phyloP scores from a whole-genome alignment of 2,797 vertebrate genomes.

The Ambastaia sidthimunki region DNA sequence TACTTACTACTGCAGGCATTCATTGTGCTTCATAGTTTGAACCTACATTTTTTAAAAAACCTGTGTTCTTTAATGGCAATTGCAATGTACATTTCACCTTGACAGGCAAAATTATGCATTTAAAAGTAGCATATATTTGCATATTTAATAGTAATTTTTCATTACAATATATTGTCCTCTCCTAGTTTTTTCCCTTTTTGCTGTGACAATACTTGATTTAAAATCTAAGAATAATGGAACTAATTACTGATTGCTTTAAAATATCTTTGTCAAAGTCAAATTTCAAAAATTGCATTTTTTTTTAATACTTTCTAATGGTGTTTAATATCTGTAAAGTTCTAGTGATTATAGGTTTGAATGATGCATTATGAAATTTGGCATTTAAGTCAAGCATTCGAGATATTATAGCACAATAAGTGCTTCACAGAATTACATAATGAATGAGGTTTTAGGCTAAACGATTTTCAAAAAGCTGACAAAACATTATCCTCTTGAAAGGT shows the following conservation, averaged over 20 bases:
- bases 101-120: conserved; percentile 23
- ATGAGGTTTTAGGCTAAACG: neutral
- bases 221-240: conserved; percentile 27
- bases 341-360: conserved; percentile 20
- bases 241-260: conserved; percentile 18
- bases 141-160: conserved; percentile 2
- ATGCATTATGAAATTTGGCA: conserved; percentile 8
- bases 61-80: neutral
- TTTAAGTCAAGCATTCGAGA: neutral
- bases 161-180: neutral
- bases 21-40: neutral
- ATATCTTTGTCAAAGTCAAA: neutral
- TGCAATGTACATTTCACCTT: neutral
- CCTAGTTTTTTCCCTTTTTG: neutral
- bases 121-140: neutral
- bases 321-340: conserved; percentile 13
- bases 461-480: neutral
- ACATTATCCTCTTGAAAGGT: neutral
- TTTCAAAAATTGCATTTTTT: neutral
- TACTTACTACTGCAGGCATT: neutral
- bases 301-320: neutral
- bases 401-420: neutral
- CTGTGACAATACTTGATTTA: conserved; percentile 5
- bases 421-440: conserved; percentile 14
- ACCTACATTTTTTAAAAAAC: neutral